phyloP scores from a whole-genome alignment of 2,113 vertebrate species.

The Vimba vimba region DNA sequence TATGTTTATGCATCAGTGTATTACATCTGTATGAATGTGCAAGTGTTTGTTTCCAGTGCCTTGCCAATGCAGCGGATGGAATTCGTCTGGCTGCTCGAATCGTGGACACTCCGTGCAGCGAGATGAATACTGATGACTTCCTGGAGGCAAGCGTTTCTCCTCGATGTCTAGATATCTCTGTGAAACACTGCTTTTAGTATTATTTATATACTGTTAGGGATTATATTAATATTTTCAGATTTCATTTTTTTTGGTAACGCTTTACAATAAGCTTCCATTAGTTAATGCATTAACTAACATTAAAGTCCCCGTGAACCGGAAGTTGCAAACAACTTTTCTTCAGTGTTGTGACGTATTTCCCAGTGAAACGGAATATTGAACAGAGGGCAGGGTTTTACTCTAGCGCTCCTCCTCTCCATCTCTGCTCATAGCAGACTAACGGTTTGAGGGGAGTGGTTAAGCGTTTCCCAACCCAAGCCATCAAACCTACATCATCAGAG shows the following conservation, averaged over 20 bases:
- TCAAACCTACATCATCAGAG: too few relatives aligned
- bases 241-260: background rate
- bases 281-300: too few relatives aligned
- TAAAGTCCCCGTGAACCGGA: too few relatives aligned
- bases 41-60: slow-evolving; percentile 76
- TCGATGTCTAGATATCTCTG: background rate
- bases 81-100: slow-evolving; percentile 93
- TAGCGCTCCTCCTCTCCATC: too few relatives aligned
- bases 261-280: too few relatives aligned
- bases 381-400: too few relatives aligned
- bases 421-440: too few relatives aligned
- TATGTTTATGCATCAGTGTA: background rate
- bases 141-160: slow-evolving; percentile 78
- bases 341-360: too few relatives aligned
- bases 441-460: too few relatives aligned
- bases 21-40: background rate
- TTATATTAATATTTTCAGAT: background rate
- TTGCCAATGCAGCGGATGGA: slow-evolving; percentile 86
- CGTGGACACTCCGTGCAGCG: slow-evolving; percentile 93
- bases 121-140: slow-evolving; percentile 96
- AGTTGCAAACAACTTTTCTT: too few relatives aligned
- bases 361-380: too few relatives aligned
- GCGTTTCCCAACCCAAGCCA: too few relatives aligned
- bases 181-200: background rate
- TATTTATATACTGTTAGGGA: background rate